Evolutionary conservation across 2,113 vertebrate genomes (phyloP), one percentile per base, ranked within the genome.

Genomic region (Otis tarda): DNA sequence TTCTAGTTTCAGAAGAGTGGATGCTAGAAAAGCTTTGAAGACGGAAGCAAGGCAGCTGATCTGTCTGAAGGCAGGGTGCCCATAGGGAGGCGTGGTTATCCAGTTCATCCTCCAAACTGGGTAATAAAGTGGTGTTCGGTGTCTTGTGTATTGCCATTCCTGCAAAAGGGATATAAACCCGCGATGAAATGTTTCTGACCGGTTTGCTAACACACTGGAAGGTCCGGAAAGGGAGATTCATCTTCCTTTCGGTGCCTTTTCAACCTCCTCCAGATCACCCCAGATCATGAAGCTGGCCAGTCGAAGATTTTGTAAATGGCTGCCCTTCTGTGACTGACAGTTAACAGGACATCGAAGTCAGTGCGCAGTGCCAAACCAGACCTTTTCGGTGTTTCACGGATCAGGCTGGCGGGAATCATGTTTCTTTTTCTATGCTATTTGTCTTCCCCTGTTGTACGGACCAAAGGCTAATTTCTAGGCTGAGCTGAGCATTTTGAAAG

Each of bases 11-110:
- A 55, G 27, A 45, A 50, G 20, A 61, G 55, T 21, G 21, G 37
- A 24, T 83, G 55, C 17, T 67, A 59, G 76, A 55, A 73, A 81
- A 96, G 27, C 68, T 73, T 67, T 50, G 55, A 53, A 57, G 31
- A 25, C 3, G 61, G 70, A 56, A 81, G 37, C 18, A 61, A 65
- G 67, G 63, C 57, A 45, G 14, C 24, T 6, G 14, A 65, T 56
- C 60, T 61, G 55, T 27, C 19, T 56, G 63, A 68, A 52, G 43
- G 83, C 52, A 61, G 43, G n/a, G 57, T 39, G 41, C 59, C 35
- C 0, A 0, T 20, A 18, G 0, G 4, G 35, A 63, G 41, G 33
- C 2, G 4, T 12, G 39, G 30, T 39, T 39, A 37, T 9, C 22
- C 78, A 55, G 22, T 12, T 85, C 47, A 50, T 70, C 77, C 69